phyloP scores from a whole-genome alignment of 2,888 invertebrate genomes.

The Shargacucullia verbasci region DNA sequence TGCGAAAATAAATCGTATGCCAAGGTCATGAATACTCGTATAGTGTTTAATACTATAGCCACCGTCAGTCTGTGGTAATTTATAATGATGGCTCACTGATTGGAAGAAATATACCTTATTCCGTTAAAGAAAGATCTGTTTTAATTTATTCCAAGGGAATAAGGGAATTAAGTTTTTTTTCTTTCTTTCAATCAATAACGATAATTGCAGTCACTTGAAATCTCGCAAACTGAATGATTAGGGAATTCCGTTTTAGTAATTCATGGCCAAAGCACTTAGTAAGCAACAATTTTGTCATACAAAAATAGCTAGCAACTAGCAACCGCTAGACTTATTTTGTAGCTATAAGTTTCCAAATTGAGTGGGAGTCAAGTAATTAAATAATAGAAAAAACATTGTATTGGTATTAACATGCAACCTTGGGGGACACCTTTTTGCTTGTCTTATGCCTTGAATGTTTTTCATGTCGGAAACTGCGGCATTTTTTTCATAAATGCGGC shows the following conservation, averaged over 20 bases:
- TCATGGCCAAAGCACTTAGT: conserved; percentile 20
- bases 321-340: background rate
- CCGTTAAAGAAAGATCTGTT: too few species aligned
- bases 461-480: background rate
- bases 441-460: background rate
- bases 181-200: conserved; percentile 1
- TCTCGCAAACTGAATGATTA: background rate
- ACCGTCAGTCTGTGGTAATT: too few species aligned
- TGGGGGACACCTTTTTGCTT: background rate
- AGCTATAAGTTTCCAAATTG: background rate
- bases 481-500: background rate
- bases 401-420: background rate
- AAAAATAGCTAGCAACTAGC: background rate
- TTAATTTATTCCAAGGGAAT: too few species aligned
- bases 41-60: too few species aligned
- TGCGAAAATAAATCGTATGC: too few species aligned
- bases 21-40: too few species aligned
- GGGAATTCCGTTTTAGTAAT: background rate
- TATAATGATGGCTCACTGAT: too few species aligned
- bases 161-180: too few species aligned
- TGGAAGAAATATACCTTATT: too few species aligned
- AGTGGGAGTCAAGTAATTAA: background rate
- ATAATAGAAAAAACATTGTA: too few species aligned
- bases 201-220: background rate
- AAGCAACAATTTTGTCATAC: background rate